These are phyloP conservation scores for Epizoanthus fatuus DNA, from an alignment of 92 coral and sea anemone genomes.

Conservation along the genomic window DNA sequence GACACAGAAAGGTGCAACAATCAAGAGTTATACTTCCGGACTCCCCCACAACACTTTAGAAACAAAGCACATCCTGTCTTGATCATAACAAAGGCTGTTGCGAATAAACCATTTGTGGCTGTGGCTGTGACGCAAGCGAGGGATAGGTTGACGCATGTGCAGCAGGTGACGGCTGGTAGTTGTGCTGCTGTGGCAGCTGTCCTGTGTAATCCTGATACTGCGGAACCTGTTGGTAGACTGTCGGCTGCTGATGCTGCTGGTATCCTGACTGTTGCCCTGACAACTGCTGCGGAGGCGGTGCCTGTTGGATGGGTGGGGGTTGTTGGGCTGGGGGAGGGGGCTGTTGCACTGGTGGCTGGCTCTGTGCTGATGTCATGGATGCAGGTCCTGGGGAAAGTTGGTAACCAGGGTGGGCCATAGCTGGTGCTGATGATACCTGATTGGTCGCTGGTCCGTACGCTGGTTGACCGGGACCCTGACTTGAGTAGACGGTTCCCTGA, in stretches of 20 bases:
- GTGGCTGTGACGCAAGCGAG: conserved; percentile 76
- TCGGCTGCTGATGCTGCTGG: conserved; percentile 28
- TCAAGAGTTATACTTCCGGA: background rate
- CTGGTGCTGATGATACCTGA: conserved; percentile 56
- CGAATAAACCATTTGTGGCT: conserved; percentile 86
- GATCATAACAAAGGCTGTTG: conserved; percentile 83
- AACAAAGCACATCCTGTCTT: background rate
- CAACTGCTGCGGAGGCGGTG: conserved; percentile 12
- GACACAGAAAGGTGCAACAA: background rate
- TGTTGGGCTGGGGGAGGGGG: conserved; percentile 34
- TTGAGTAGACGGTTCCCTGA: conserved; percentile 84
- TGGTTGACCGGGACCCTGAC: conserved; percentile 90
- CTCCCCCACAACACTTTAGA: background rate
- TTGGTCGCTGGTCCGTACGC: conserved; percentile 60
- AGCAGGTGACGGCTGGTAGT: conserved; percentile 56
- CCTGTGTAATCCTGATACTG: conserved; percentile 22
- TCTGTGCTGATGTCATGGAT: background rate
- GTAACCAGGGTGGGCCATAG: conserved; percentile 51
- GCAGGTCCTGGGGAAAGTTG: conserved; percentile 49
- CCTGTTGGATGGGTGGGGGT: background rate
- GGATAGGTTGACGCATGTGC: conserved; percentile 53
- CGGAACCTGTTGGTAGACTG: conserved; percentile 30
- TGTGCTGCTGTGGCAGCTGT: conserved; percentile 48
- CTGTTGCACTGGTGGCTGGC: conserved; percentile 51
- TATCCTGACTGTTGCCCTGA: conserved; percentile 9